Evolutionary conservation across 1,140 invertebrate genomes (phyloP).

Genomic region (Dinothrombium tinctorium): DNA sequence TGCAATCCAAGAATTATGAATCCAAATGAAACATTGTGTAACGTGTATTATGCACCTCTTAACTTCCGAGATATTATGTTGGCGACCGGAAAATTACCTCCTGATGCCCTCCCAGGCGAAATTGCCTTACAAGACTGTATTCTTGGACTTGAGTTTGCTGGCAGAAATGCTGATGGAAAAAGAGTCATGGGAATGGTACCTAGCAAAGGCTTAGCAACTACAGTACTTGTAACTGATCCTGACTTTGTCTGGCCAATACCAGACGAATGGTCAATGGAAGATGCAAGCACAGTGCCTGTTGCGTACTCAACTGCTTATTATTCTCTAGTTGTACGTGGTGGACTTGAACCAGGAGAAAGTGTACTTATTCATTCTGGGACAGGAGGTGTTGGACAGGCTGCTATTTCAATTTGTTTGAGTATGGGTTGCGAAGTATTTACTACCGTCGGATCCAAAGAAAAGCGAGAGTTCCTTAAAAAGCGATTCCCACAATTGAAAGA

Average conservation of each 20-base stretch:
- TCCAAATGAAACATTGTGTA: slow-evolving; percentile 38
- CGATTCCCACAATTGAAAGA: slow-evolving; percentile 59
- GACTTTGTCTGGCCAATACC: slow-evolving; percentile 76
- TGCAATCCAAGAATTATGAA: slow-evolving; percentile 20
- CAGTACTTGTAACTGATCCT: slow-evolving; percentile 54
- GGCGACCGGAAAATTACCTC: slow-evolving; percentile 79
- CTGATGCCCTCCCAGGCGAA: slow-evolving; percentile 56
- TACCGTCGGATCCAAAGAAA: slow-evolving; percentile 57
- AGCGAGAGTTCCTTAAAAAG: slow-evolving; percentile 61
- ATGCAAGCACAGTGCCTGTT: slow-evolving; percentile 76
- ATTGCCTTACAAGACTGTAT: slow-evolving; percentile 16
- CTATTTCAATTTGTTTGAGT: slow-evolving; percentile 42
- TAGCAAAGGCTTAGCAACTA: slow-evolving; percentile 70
- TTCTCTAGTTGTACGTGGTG: slow-evolving; percentile 55
- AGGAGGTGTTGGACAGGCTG: slow-evolving; percentile 82
- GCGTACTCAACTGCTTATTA: slow-evolving; percentile 80
- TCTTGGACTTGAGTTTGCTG: slow-evolving; percentile 77
- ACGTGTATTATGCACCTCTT: slow-evolving; percentile 29
- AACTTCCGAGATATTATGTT: slow-evolving; percentile 22
- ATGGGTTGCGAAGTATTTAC: slow-evolving; percentile 39
- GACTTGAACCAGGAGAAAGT: slow-evolving; percentile 47
- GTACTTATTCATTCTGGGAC: slow-evolving; percentile 80
- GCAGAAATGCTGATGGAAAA: slow-evolving; percentile 39
- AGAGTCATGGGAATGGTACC: slow-evolving; percentile 82
- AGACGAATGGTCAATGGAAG: slow-evolving; percentile 56